phyloP scores from a whole-genome alignment of 2,113 vertebrate genomes.

The Alligator mississippiensis region DNA sequence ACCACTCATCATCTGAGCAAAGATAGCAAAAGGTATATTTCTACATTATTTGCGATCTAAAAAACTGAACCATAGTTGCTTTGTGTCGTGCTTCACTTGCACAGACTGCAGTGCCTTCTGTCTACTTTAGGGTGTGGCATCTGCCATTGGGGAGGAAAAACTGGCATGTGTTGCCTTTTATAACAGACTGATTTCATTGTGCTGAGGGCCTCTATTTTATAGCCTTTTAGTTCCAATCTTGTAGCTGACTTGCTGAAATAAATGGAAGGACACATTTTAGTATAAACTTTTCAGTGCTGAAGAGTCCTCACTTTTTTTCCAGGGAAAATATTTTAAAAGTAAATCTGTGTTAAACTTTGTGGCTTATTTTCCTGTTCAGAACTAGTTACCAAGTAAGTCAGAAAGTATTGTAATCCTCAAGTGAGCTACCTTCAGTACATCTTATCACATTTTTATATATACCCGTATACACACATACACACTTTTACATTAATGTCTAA shows the following conservation, averaged over 20 bases:
- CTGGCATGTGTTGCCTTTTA: conserved; percentile 78
- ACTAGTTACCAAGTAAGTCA: conserved; percentile 37
- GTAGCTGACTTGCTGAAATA: conserved; percentile 62
- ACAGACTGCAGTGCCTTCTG: conserved; percentile 81
- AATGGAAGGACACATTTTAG: conserved; percentile 47
- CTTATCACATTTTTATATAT: conserved; percentile 49
- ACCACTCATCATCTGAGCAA: conserved; percentile 46
- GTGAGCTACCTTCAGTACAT: conserved; percentile 31
- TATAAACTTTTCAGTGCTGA: conserved; percentile 14
- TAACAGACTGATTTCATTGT: conserved; percentile 79
- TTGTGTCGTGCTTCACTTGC: conserved; percentile 74
- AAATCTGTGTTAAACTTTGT: conserved; percentile 60
- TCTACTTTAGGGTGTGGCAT: conserved; percentile 83
- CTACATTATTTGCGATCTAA: conserved; percentile 51
- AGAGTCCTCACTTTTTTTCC: conserved; percentile 21
- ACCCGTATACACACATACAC: not conserved
- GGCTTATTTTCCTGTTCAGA: conserved; percentile 61
- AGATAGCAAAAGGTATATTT: conserved; percentile 65
- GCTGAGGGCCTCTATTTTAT: conserved; percentile 69
- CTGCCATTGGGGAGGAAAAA: conserved; percentile 78
- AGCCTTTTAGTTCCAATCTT: conserved; percentile 66
- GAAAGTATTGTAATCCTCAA: conserved; percentile 22
- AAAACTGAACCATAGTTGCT: conserved; percentile 74
- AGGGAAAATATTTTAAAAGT: conserved; percentile 52
- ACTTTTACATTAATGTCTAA: conserved; percentile 54